A percentile compares a stretch with the other conserved stretches of the same genome.
phyloP scores from a whole-genome alignment of 2,113 vertebrate genomes.

The Melanostigma gelatinosum region DNA sequence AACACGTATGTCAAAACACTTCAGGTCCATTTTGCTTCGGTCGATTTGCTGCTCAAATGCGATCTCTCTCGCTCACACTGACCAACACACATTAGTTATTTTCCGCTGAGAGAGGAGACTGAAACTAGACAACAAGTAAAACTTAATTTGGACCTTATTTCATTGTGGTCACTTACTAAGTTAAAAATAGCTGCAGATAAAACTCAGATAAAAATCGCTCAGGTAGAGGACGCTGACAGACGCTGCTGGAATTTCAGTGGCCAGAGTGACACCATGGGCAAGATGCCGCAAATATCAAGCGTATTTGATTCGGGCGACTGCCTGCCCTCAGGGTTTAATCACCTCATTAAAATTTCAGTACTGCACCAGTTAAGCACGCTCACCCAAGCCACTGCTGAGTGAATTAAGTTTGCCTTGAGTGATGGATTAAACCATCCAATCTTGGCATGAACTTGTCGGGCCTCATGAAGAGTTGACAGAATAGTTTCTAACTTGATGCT shows the following conservation, averaged over 20 bases:
- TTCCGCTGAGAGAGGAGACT: neutral
- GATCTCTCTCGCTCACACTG: neutral
- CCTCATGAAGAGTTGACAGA: slow-evolving; percentile 13
- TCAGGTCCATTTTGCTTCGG: neutral
- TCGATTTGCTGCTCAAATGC: neutral
- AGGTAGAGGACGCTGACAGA: slow-evolving; percentile 40
- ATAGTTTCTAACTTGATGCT: slow-evolving; percentile 37
- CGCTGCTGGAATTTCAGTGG: slow-evolving; percentile 42
- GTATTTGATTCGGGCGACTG: slow-evolving; percentile 42
- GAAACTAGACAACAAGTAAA: slow-evolving; percentile 10
- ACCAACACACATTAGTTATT: neutral
- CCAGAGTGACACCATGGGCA: slow-evolving; percentile 31
- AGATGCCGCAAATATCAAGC: slow-evolving; percentile 57
- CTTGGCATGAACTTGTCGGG: slow-evolving; percentile 8
- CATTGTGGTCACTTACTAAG: neutral
- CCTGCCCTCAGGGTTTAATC: slow-evolving; percentile 65
- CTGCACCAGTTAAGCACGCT: slow-evolving; percentile 47
- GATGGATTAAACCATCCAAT: slow-evolving; percentile 49
- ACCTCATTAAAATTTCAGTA: slow-evolving; percentile 70
- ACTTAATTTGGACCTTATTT: slow-evolving; percentile 6
- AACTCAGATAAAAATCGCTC: slow-evolving; percentile 12
- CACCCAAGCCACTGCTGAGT: slow-evolving; percentile 50
- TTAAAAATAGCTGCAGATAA: slow-evolving; percentile 46
- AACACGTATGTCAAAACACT: slow-evolving; percentile 8
- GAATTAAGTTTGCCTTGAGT: slow-evolving; percentile 64